phyloP scores from a whole-genome alignment of 2,888 invertebrate genomes.

The Ormyrus nitidulus region DNA sequence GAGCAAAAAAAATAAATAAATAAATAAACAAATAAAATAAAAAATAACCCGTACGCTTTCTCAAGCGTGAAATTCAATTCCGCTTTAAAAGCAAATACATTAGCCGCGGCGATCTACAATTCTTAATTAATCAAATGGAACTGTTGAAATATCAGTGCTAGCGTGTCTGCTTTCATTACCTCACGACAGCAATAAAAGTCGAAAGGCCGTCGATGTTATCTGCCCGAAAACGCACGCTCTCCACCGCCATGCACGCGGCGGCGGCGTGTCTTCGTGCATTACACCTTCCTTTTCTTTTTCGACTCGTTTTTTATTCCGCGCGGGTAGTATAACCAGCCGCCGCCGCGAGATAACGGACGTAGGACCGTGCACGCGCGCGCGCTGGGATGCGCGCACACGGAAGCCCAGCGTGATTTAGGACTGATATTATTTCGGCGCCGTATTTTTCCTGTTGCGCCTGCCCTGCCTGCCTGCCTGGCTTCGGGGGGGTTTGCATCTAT shows the following conservation, averaged over 20 bases:
- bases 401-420: constrained; percentile 55
- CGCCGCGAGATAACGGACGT: constrained; percentile 49
- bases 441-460: constrained; percentile 48
- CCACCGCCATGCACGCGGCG: background rate
- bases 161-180: background rate
- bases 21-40: too few species aligned
- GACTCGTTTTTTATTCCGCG: background rate
- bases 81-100: too few species aligned
- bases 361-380: constrained; percentile 45
- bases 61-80: too few species aligned
- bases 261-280: background rate
- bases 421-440: constrained; percentile 49
- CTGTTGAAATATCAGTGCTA: too few species aligned
- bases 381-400: background rate
- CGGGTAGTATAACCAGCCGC: constrained; percentile 9
- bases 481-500: constrained; percentile 36
- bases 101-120: too few species aligned
- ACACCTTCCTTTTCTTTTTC: background rate
- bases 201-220: too few species aligned
- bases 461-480: background rate
- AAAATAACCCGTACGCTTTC: too few species aligned
- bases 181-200: background rate
- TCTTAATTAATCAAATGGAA: too few species aligned
- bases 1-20: too few species aligned
- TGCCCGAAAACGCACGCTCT: background rate